Conservation (phyloP, 2,113 vertebrate genomes). For the Cacatua alba region DNA sequence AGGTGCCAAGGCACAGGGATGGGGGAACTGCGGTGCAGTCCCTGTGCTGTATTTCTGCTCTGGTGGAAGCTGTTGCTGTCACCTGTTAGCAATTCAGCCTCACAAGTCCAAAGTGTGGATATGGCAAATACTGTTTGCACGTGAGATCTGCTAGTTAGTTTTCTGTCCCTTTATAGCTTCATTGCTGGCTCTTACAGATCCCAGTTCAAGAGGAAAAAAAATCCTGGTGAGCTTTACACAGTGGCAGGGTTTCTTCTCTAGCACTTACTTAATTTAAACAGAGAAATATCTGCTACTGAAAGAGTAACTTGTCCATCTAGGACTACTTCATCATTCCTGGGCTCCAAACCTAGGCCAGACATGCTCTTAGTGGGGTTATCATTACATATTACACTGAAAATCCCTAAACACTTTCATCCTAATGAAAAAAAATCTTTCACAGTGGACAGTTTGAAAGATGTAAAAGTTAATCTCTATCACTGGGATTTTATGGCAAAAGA, state of each 20-base stretch:
- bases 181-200: not conserved
- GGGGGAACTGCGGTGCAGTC: accelerated
- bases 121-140: not conserved
- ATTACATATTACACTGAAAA: conserved; percentile 50
- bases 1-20: not conserved
- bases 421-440: conserved; percentile 65
- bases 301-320: not conserved
- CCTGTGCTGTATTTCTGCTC: not conserved
- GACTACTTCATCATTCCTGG: not conserved
- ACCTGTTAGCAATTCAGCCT: not conserved
- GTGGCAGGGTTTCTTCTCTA: not conserved
- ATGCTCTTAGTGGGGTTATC: conserved; percentile 18
- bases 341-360: conserved; percentile 13
- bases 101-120: not conserved
- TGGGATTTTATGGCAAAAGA: conserved; percentile 55
- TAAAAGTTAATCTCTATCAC: conserved; percentile 53
- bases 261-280: not conserved
- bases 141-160: not conserved
- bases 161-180: not conserved
- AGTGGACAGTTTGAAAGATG: conserved; percentile 64
- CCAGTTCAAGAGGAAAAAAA: not conserved
- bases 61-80: not conserved
- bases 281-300: not conserved
- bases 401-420: conserved; percentile 28
- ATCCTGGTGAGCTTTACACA: not conserved